Evolutionary conservation across 2,797 vertebrate genomes (phyloP), one percentile per base, ranked within the genome.

Genomic region (Phalloptychus januarius): DNA sequence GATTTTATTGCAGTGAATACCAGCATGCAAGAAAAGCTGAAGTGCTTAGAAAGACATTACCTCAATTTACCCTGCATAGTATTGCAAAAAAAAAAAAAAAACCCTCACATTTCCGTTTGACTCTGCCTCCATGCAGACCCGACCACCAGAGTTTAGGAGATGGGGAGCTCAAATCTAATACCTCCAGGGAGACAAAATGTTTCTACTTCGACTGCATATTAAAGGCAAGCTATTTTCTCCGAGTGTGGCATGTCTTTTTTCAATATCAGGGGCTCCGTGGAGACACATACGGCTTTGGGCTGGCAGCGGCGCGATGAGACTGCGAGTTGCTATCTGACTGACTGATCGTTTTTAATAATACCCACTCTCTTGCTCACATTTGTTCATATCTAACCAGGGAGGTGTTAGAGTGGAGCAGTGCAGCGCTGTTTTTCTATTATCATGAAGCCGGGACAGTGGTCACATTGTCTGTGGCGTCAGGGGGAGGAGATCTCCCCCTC

Each of bases 281-380:
- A 90, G 81, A 89, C 82, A 50, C 48, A 75, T 72, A 77, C 36
- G 74, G 92, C 88, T 93, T 84, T 71, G 71, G 89, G 87, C 86
- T 87, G 89, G 85, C 78, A 82, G 86, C 73, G 20, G 76, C n/a
- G 81, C 10, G 52, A 71, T 75, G 77, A 75, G 72, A 77, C 77
- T 77, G 72, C 75, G 84, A 87, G 88, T 58, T 89, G 75, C 80
- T 82, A 81, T 88, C 79, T 87, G 87, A 90, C 89, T 90, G 91
- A 92, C 83, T 90, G 90, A 93, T 93, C 13, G 89, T 92, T 93
- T 91, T 91, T 90, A 92, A 93, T 93, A 89, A 93, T 58, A 52
- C 78, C 75, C 76, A 67, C 71, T 78, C 48, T 50, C 80, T 10
- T 71, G 46, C 63, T 87, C 77, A 75, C 88, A 87, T 89, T 86